Evolutionary conservation across 1,140 invertebrate species (phyloP).

Genomic region (Drosophila cardini): DNA sequence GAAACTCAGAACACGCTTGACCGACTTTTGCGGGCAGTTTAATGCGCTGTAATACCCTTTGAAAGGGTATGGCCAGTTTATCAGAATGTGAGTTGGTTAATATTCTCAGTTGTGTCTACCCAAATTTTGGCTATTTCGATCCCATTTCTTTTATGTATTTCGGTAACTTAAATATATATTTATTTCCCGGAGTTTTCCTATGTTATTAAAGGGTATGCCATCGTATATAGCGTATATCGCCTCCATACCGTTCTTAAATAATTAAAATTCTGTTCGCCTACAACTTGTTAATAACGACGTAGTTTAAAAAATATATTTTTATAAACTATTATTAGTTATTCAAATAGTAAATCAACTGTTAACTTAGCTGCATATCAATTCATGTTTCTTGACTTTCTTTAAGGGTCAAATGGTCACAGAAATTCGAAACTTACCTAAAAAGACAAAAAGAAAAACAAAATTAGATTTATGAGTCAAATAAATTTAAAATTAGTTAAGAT

Average conservation of each 20-base stretch:
- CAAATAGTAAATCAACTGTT: constrained; percentile 1
- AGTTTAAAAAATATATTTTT: background rate
- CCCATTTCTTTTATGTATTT: no score
- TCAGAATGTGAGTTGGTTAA: background rate
- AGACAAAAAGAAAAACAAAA: constrained; percentile 3
- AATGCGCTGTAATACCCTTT: constrained; percentile 52
- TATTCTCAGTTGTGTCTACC: no score
- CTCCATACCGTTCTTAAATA: background rate
- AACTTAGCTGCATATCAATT: constrained; percentile 58
- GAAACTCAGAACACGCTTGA: constrained; percentile 27
- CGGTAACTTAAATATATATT: no score
- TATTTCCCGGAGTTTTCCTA: no score
- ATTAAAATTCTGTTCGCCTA: background rate
- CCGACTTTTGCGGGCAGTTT: constrained; percentile 41
- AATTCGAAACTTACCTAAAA: constrained; percentile 63
- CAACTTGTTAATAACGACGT: background rate
- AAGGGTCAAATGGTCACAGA: background rate
- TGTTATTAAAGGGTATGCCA: background rate
- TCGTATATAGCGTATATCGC: background rate
- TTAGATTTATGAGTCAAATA: background rate
- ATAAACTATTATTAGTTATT: background rate
- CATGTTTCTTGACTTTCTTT: background rate
- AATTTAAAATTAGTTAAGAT: background rate
- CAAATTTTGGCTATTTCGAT: no score
- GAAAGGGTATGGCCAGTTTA: background rate